Evolutionary conservation across 92 coral and sea anemone species (phyloP).

Genomic region (Phenganax subtilis): DNA sequence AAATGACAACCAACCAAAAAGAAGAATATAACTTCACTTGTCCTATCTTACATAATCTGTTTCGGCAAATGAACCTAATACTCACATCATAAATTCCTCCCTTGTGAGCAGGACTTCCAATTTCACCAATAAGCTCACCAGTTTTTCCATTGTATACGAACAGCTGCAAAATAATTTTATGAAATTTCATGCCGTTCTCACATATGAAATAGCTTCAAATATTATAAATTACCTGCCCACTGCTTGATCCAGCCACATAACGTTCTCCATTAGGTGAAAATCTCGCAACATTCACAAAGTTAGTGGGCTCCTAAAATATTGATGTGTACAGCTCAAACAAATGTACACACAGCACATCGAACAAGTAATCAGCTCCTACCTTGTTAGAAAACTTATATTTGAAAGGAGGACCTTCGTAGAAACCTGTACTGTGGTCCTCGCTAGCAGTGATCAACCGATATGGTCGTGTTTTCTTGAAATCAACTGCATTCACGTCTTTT

Average conservation of each 20-base stretch:
- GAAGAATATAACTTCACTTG: not conserved
- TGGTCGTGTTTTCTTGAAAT: conserved; percentile 70
- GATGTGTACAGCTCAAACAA: not conserved
- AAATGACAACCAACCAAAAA: not conserved
- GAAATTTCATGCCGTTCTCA: not conserved
- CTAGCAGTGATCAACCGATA: conserved; percentile 81
- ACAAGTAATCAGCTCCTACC: conserved; percentile 34
- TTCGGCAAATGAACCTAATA: not conserved
- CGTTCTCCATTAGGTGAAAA: conserved; percentile 79
- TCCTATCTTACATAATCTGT: not conserved
- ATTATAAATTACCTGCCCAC: conserved; percentile 68
- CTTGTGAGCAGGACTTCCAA: conserved; percentile 70
- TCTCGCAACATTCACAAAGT: conserved; percentile 86
- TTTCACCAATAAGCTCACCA: conserved; percentile 42
- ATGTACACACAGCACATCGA: not conserved
- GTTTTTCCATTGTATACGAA: conserved; percentile 73
- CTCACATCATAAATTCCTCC: conserved; percentile 83
- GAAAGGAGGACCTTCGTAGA: conserved; percentile 92
- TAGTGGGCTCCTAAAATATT: conserved; percentile 51
- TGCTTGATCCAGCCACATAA: conserved; percentile 77
- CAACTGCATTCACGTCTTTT: conserved; percentile 70
- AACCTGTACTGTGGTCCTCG: conserved; percentile 70
- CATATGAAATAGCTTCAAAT: too few relatives aligned
- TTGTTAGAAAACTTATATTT: conserved; percentile 45
- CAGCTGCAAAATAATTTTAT: conserved; percentile 40